Evolutionary conservation across 2,797 vertebrate genomes (phyloP).

Genomic region (Enteromius mattozi): DNA sequence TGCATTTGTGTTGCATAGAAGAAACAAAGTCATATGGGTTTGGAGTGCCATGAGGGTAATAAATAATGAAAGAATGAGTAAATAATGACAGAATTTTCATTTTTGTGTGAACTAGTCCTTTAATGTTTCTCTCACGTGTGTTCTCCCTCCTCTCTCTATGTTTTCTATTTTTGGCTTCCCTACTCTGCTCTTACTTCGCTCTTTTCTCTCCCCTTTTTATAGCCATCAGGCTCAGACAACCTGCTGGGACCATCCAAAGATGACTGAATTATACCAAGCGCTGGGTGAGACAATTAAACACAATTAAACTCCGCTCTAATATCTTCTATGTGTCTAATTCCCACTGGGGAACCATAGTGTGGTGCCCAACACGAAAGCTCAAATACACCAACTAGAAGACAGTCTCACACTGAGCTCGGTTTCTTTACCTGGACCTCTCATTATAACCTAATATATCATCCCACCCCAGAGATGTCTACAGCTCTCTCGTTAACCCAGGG

Average conservation of each 20-base stretch:
- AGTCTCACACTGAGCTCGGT: conserved; percentile 9
- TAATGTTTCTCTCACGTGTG: conserved; percentile 49
- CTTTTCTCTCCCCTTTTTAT: conserved; percentile 32
- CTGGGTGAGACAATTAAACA: conserved; percentile 83
- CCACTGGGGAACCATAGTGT: not conserved
- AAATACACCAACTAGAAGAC: conserved; percentile 8
- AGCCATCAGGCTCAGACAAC: conserved; percentile 98
- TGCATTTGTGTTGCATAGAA: conserved; percentile 25
- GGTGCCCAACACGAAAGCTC: conserved; percentile 3
- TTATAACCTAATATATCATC: conserved; percentile 40
- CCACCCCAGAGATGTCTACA: conserved; percentile 11
- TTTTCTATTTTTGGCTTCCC: conserved; percentile 21
- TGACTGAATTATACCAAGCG: conserved; percentile 95
- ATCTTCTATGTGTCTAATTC: conserved; percentile 16
- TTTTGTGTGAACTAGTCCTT: not conserved
- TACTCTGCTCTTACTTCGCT: conserved; percentile 32
- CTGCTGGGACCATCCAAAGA: conserved; percentile 99
- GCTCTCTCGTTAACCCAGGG: conserved; percentile 39
- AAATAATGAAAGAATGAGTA: conserved; percentile 29
- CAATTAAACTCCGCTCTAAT: conserved; percentile 29
- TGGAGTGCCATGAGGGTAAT: not conserved
- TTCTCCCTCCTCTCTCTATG: conserved; percentile 45
- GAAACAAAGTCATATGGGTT: conserved; percentile 6
- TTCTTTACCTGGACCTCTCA: conserved; percentile 31
- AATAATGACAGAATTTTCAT: not conserved